Evolutionary conservation across 2,888 invertebrate species (phyloP).

Genomic region (Macrosoma leucophasiata): DNA sequence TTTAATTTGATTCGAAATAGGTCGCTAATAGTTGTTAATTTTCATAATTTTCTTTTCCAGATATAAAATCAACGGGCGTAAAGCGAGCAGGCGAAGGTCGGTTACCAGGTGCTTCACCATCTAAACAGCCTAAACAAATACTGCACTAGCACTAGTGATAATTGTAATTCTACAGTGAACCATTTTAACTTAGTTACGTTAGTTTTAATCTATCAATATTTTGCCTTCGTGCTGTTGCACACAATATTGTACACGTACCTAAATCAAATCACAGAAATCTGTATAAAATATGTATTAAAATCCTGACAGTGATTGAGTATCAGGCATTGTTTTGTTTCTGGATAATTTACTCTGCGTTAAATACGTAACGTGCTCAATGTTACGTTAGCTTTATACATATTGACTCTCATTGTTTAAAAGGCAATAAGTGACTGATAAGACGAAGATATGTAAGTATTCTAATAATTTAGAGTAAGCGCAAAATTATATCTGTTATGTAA

Average conservation of each 20-base stretch:
- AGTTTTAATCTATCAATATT: too few species aligned
- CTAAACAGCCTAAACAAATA: constrained; percentile 66
- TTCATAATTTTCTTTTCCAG: constrained; percentile 18
- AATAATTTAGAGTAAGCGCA: constrained; percentile 33
- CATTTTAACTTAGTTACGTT: too few species aligned
- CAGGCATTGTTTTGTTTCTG: background rate
- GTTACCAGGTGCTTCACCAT: constrained; percentile 66
- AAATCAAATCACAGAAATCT: too few species aligned
- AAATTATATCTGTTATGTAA: constrained; percentile 43
- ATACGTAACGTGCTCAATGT: background rate
- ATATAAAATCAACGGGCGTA: constrained; percentile 46
- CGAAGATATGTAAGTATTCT: constrained; percentile 31
- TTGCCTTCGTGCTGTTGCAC: too few species aligned
- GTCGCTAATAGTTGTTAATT: too few species aligned
- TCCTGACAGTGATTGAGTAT: background rate
- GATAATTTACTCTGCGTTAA: background rate
- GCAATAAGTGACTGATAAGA: constrained; percentile 32
- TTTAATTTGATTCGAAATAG: too few species aligned
- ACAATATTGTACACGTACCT: too few species aligned
- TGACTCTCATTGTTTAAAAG: constrained; percentile 10
- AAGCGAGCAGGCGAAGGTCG: constrained; percentile 63
- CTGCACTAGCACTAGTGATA: constrained; percentile 58
- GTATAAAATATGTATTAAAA: too few species aligned
- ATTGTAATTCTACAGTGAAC: constrained; percentile 26
- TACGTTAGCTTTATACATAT: background rate